Evolutionary conservation across 37 sponge, comb jelly and placozoan genomes (phyloP).

Genomic region (Beroe ovata): DNA sequence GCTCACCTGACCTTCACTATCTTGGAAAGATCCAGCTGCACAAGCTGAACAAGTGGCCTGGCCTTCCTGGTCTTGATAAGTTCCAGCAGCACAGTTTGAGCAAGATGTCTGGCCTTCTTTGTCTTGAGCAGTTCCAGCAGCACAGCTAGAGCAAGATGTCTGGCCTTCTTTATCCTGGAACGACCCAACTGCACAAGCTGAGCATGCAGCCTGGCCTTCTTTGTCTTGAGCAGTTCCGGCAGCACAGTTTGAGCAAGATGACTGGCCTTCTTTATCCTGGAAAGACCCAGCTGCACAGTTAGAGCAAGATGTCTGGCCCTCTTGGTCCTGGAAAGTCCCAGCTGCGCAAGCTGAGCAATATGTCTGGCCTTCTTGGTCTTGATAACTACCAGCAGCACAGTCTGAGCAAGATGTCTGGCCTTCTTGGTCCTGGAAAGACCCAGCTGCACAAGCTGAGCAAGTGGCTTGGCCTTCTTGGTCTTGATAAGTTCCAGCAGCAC

Average conservation of each 20-base stretch:
- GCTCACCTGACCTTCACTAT: not conserved
- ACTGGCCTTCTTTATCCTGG: not conserved
- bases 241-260: not conserved
- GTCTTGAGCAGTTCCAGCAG: not conserved
- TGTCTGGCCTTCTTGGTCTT: not conserved
- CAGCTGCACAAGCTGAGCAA: constrained; percentile 21
- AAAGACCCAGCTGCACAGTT: not conserved
- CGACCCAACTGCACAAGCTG: not conserved
- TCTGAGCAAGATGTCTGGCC: not conserved
- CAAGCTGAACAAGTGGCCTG: not conserved
- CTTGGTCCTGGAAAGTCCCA: not conserved
- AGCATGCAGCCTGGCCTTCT: not conserved
- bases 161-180: not conserved
- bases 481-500: constrained; percentile 10
- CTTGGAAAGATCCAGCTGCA: not conserved
- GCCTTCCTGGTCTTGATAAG: not conserved
- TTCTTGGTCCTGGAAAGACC: not conserved
- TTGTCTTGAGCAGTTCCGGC: not conserved
- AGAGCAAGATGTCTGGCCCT: not conserved
- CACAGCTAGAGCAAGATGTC: not conserved
- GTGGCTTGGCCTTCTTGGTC: not conserved
- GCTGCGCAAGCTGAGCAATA: not conserved
- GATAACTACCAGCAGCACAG: constrained; percentile 41
- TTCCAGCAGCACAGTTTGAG: constrained; percentile 2
- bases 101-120: not conserved